Conservation (phyloP, 2,888 invertebrate genomes). For the Scaptomyza flava region DNA sequence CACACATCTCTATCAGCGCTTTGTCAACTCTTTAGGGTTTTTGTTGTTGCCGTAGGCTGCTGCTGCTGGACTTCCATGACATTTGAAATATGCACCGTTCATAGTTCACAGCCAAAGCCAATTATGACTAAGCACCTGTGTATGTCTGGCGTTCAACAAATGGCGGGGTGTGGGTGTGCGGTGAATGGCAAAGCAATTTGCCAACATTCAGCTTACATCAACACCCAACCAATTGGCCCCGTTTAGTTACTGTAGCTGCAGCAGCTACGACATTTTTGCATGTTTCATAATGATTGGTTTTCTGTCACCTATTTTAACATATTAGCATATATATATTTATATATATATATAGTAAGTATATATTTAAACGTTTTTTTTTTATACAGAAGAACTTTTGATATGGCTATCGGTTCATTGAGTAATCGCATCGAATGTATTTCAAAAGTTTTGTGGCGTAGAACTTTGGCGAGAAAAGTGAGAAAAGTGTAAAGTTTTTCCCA, state of each 20-base stretch:
- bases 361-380: too few relatives aligned
- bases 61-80: constrained; percentile 24
- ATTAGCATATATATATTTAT: too few relatives aligned
- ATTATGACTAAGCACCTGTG: constrained; percentile 54
- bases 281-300: constrained; percentile 60
- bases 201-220: constrained; percentile 25
- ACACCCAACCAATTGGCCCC: constrained; percentile 27
- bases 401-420: neutral
- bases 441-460: constrained; percentile 6
- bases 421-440: neutral
- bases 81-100: constrained; percentile 46
- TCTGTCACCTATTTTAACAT: neutral
- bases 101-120: constrained; percentile 36
- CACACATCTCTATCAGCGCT: neutral
- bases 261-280: constrained; percentile 36
- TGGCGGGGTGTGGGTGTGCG: neutral
- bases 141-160: neutral
- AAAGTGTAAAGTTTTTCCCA: constrained; percentile 6
- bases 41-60: neutral
- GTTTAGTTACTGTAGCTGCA: constrained; percentile 12
- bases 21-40: constrained; percentile 40
- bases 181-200: constrained; percentile 35
- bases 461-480: constrained; percentile 7
- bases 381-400: neutral
- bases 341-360: too few relatives aligned